Evolutionary conservation across 2,888 invertebrate genomes (phyloP).

Genomic region (Stenoptilia bipunctidactyla): DNA sequence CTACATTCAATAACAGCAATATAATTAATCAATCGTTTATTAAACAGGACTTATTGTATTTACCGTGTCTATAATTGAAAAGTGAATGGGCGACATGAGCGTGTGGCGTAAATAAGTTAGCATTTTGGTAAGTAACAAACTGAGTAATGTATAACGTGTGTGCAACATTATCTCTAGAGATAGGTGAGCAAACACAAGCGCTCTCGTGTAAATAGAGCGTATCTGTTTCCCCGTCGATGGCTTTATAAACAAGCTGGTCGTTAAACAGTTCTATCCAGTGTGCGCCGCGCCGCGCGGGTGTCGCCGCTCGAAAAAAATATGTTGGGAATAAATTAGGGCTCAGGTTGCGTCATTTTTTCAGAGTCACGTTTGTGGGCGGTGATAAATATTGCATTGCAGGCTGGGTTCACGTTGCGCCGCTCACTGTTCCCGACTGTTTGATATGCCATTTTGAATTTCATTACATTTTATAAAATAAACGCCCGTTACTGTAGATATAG

Average conservation of each 20-base stretch:
- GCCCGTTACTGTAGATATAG: too few relatives aligned
- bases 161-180: constrained; percentile 59
- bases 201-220: constrained; percentile 53
- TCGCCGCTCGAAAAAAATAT: constrained; percentile 63
- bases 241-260: constrained; percentile 65
- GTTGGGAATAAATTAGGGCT: constrained; percentile 53
- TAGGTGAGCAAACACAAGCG: constrained; percentile 51
- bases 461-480: too few relatives aligned
- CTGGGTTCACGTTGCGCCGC: constrained; percentile 27
- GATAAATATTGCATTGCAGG: constrained; percentile 68
- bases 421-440: constrained; percentile 45
- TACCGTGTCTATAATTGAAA: constrained; percentile 32
- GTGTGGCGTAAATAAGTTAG: constrained; percentile 21
- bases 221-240: constrained; percentile 61
- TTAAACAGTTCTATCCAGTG: constrained; percentile 64
- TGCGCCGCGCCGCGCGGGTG: constrained; percentile 33
- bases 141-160: constrained; percentile 34
- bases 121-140: constrained; percentile 28
- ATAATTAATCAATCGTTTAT: constrained; percentile 19
- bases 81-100: constrained; percentile 29
- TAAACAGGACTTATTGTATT: constrained; percentile 15
- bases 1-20: not conserved
- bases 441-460: constrained; percentile 47
- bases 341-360: constrained; percentile 58
- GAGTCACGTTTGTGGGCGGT: constrained; percentile 60